Evolutionary conservation across 2,113 vertebrate species (phyloP).

Genomic region (Smithornis capensis): DNA sequence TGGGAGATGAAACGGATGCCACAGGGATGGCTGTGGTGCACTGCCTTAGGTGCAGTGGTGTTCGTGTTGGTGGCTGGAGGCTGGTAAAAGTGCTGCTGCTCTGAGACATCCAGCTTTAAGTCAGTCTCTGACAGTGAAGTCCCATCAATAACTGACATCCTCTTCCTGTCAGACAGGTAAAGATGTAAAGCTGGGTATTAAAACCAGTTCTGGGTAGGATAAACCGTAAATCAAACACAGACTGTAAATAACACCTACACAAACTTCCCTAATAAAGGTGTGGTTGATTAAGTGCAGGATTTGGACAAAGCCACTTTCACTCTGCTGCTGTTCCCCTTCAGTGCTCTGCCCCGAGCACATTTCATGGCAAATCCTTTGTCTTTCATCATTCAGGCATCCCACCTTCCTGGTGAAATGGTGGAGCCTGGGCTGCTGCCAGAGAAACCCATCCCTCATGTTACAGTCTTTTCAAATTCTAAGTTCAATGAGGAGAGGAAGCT

Average conservation of each 20-base stretch:
- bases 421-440: not conserved
- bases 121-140: not conserved
- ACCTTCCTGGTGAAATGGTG: too few relatives aligned
- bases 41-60: fast-evolving
- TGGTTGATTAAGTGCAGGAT: not conserved
- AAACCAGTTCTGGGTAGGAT: not conserved
- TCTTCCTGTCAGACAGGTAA: not conserved
- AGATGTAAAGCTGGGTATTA: not conserved
- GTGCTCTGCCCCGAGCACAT: not conserved
- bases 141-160: not conserved
- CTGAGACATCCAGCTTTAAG: fast-evolving
- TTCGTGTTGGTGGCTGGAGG: not conserved
- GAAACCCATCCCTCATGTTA: not conserved
- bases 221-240: not conserved
- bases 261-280: too few relatives aligned
- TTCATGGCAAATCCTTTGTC: not conserved
- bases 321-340: not conserved
- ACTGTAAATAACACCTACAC: not conserved
- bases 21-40: fast-evolving
- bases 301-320: not conserved
- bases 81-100: not conserved
- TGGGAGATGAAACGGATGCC: not conserved
- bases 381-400: too few relatives aligned
- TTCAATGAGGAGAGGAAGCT: not conserved
- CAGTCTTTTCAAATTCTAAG: not conserved